These are phyloP conservation scores for Carcharodon carcharias DNA, from an alignment of 2,797 vertebrate species.

Conservation along the genomic window DNA sequence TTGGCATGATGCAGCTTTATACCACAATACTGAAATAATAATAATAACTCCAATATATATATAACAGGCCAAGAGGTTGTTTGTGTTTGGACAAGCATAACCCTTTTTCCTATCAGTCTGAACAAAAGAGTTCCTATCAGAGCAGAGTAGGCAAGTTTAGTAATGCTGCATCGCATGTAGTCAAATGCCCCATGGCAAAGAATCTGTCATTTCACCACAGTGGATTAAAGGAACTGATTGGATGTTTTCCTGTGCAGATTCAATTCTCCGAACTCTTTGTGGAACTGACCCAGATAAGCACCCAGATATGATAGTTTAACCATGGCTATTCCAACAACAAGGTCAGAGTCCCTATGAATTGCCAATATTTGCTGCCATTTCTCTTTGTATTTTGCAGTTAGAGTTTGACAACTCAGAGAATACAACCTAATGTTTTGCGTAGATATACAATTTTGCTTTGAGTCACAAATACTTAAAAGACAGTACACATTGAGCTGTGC, in stretches of 20 bases:
- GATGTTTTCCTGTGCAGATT: neutral
- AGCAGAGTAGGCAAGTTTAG: neutral
- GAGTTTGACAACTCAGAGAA: neutral
- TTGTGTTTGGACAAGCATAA: neutral
- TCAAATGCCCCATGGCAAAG: neutral
- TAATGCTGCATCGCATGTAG: neutral
- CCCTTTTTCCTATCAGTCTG: neutral
- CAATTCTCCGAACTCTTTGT: neutral
- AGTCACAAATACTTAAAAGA: neutral
- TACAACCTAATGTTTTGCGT: neutral
- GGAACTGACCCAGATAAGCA: constrained; percentile 8
- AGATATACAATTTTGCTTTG: neutral
- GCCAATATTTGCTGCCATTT: neutral
- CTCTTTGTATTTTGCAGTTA: neutral
- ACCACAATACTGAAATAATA: neutral
- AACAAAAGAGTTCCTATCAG: neutral
- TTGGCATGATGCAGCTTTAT: neutral
- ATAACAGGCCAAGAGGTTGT: neutral
- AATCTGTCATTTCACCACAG: constrained; percentile 8
- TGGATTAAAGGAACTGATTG: neutral
- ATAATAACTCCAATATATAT: neutral
- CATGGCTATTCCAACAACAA: neutral
- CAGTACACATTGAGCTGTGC: neutral
- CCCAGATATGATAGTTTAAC: neutral
- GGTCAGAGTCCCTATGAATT: neutral